These are phyloP conservation scores for Podotricha telesiphe DNA, from an alignment of 2,888 invertebrate genomes.

Conservation along the genomic window DNA sequence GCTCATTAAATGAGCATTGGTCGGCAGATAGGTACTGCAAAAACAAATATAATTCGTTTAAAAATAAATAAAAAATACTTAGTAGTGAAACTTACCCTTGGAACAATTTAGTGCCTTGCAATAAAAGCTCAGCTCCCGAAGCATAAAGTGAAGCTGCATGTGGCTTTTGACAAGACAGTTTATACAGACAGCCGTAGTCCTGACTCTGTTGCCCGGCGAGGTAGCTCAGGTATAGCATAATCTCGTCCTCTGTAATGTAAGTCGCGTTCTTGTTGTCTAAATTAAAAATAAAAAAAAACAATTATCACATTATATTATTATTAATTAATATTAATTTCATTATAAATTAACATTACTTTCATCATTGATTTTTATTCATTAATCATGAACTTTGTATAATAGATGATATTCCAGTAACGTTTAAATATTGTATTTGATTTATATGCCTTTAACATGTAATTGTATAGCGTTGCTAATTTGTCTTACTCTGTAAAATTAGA, in stretches of 20 bases:
- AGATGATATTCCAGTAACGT: not conserved
- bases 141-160: conserved; percentile 88
- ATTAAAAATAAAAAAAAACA: conserved; percentile 28
- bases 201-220: conserved; percentile 85
- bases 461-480: too few species aligned
- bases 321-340: not conserved
- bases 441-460: too few species aligned
- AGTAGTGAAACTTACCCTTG: conserved; percentile 77
- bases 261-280: conserved; percentile 73
- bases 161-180: conserved; percentile 90
- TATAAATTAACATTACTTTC: not conserved
- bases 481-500: too few species aligned
- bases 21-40: too few species aligned
- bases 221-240: conserved; percentile 87
- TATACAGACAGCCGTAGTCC: conserved; percentile 88
- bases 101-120: conserved; percentile 88
- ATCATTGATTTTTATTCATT: not conserved
- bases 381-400: not conserved
- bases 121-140: conserved; percentile 89
- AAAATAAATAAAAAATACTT: not conserved
- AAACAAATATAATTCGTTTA: too few species aligned
- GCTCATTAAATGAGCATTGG: too few species aligned
- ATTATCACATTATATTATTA: too few species aligned
- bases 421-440: too few species aligned
- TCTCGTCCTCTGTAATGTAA: conserved; percentile 87